Conservation (phyloP, 2,888 invertebrate species). For the Odontocolon sp. region DNA sequence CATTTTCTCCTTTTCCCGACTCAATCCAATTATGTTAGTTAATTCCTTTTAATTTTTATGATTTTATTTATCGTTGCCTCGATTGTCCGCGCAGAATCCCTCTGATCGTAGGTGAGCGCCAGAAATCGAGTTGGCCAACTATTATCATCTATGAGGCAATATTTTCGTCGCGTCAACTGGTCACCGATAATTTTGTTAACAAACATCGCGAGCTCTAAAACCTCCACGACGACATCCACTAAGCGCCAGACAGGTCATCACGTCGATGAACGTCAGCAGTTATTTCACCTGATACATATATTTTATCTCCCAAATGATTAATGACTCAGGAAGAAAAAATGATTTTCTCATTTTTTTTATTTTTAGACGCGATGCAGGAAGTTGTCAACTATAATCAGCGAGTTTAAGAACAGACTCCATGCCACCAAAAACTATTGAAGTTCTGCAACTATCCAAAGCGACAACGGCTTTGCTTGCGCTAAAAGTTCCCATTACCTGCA, state of each 20-base stretch:
- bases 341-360: not conserved
- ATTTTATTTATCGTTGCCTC: too few relatives aligned
- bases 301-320: constrained; percentile 39
- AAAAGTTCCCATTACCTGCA: constrained; percentile 71
- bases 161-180: constrained; percentile 48
- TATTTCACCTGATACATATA: constrained; percentile 45
- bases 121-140: constrained; percentile 15
- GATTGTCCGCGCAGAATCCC: too few relatives aligned
- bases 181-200: constrained; percentile 72
- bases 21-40: too few relatives aligned
- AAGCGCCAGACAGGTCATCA: constrained; percentile 48
- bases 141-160: constrained; percentile 66
- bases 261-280: constrained; percentile 46
- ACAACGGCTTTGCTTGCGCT: constrained; percentile 72
- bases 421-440: constrained; percentile 74
- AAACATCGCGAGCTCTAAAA: constrained; percentile 22
- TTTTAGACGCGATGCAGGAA: not conserved
- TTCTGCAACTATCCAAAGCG: constrained; percentile 71
- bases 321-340: constrained; percentile 11
- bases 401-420: constrained; percentile 73
- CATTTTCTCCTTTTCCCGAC: too few relatives aligned
- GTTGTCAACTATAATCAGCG: constrained; percentile 66
- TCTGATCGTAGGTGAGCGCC: too few relatives aligned
- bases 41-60: too few relatives aligned
- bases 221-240: not conserved